Percentiles rank a stretch among this genome's conserved stretches.
phyloP scores from a whole-genome alignment of 2,113 vertebrate species.

The Neopipo cinnamomea region DNA sequence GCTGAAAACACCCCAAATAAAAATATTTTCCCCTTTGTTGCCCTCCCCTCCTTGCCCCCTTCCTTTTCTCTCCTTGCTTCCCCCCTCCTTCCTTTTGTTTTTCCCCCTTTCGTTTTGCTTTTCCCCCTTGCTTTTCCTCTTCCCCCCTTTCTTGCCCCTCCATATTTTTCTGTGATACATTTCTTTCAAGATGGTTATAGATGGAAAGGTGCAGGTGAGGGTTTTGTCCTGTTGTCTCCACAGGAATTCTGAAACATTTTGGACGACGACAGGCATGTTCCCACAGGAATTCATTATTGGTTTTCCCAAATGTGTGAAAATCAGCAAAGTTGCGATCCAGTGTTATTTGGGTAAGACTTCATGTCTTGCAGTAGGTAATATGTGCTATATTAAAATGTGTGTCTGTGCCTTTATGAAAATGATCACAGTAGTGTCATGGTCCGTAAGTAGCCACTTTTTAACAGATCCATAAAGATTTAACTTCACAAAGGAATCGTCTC shows the following conservation, averaged over 20 bases:
- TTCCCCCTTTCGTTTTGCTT: fast-evolving
- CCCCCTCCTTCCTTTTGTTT: not conserved
- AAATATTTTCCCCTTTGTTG: not conserved
- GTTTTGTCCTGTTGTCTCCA: not conserved
- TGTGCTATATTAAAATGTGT: not conserved
- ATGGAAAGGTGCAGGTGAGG: not conserved
- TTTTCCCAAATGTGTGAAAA: conserved; percentile 77
- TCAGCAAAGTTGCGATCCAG: conserved; percentile 81
- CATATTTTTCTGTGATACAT: fast-evolving
- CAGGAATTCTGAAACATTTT: conserved; percentile 87
- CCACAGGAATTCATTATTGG: conserved; percentile 90
- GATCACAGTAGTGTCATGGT: not conserved
- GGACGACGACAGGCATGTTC: conserved; percentile 95
- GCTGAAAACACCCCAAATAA: not conserved
- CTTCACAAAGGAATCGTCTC: not conserved
- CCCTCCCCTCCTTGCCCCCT: not conserved
- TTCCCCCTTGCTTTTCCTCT: not conserved
- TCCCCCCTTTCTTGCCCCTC: not conserved
- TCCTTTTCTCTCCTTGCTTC: not conserved
- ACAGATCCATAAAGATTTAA: not conserved
- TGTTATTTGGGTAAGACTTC: conserved; percentile 83
- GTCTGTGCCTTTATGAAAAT: not conserved
- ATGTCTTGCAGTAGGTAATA: not conserved
- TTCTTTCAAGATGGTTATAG: fast-evolving
- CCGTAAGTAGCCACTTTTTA: not conserved